These are phyloP conservation scores for Etheostoma spectabile DNA, from an alignment of 2,113 vertebrate genomes.

Conservation along the genomic window DNA sequence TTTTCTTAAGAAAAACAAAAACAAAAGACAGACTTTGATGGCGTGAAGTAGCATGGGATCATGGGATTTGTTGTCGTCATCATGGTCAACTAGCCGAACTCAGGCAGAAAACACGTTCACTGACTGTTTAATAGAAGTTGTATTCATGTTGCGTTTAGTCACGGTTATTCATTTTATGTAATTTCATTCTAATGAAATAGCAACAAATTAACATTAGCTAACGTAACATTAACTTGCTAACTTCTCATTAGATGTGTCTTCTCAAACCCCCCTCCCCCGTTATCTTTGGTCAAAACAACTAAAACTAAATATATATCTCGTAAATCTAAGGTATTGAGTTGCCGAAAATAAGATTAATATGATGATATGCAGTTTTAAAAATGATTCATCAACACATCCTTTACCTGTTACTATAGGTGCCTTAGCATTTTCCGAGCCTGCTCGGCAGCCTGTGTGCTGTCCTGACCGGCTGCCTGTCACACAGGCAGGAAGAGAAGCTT, in stretches of 20 bases:
- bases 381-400: background rate
- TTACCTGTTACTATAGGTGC: background rate
- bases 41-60: background rate
- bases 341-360: background rate
- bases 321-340: background rate
- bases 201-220: too few species aligned
- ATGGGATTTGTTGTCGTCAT: background rate
- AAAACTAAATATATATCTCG: too few species aligned
- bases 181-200: background rate
- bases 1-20: too few species aligned
- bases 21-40: background rate
- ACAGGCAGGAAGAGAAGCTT: background rate
- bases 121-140: background rate
- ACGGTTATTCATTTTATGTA: background rate
- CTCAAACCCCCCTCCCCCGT: too few species aligned
- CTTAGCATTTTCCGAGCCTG: constrained; percentile 1
- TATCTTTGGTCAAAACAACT: too few species aligned
- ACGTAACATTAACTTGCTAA: too few species aligned
- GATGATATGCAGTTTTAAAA: background rate
- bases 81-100: background rate
- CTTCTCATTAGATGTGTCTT: too few species aligned
- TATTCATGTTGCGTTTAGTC: background rate
- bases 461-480: constrained; percentile 2
- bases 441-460: background rate
- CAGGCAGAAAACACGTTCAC: background rate